A percentile compares a stretch with the other conserved stretches of the same genome.
These are phyloP conservation scores for Stichopus chloronotus DNA, from an alignment of 35 echinoderm and acorn worm species.

Conservation along the genomic window DNA sequence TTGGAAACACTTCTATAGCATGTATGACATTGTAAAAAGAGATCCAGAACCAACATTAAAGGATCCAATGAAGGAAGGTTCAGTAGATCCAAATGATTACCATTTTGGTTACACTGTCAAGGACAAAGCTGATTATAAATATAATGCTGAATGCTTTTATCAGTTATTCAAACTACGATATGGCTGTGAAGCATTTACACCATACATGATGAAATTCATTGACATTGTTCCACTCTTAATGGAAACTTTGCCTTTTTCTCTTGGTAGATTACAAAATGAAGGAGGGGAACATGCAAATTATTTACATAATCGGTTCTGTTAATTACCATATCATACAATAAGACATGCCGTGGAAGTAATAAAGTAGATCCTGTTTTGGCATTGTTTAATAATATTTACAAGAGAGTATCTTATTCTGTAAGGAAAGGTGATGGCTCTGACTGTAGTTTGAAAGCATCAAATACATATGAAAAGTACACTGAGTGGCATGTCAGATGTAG, in stretches of 20 bases:
- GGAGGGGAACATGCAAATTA: not conserved
- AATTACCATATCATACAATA: not conserved
- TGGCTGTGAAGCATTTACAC: no score
- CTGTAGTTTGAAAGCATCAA: slow-evolving; percentile 1
- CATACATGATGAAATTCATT: no score
- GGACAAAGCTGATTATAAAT: slow-evolving; percentile 4
- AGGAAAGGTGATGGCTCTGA: not conserved
- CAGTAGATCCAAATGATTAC: not conserved
- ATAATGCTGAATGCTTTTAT: no score
- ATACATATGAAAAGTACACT: not conserved
- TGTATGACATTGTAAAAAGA: no score
- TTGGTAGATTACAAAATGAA: no score
- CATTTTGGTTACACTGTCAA: slow-evolving; percentile 7
- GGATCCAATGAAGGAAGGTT: not conserved
- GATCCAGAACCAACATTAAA: no score
- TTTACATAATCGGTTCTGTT: not conserved
- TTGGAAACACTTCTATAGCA: slow-evolving; percentile 47
- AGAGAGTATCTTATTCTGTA: not conserved
- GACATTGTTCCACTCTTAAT: no score
- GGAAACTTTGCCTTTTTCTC: no score
- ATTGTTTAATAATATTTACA: slow-evolving; percentile 17
- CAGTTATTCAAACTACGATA: no score
- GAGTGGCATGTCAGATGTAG: not conserved
- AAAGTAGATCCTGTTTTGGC: not conserved
- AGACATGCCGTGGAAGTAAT: slow-evolving; percentile 16